A percentile compares a stretch with the other conserved stretches of the same genome.
Evolutionary conservation across 2,113 vertebrate species (phyloP).

Genomic region (Pomatorhinus ruficollis): DNA sequence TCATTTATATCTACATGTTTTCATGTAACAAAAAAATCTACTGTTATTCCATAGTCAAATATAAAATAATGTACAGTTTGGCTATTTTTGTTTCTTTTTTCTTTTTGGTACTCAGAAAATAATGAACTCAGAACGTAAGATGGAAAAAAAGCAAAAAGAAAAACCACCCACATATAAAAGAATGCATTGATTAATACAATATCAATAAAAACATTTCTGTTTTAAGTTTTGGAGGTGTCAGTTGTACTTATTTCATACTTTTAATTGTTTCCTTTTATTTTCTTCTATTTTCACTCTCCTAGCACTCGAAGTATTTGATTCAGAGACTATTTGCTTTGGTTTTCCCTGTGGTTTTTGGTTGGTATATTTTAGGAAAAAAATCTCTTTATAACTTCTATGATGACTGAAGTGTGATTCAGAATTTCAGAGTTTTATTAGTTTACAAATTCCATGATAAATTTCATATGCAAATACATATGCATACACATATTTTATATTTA

Average conservation of each 20-base stretch:
- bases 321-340: background rate
- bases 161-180: background rate
- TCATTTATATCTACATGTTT: background rate
- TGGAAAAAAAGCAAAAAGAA: background rate
- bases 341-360: background rate
- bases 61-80: background rate
- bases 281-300: background rate
- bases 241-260: background rate
- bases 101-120: background rate
- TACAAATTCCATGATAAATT: background rate
- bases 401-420: background rate
- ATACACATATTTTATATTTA: background rate
- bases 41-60: background rate
- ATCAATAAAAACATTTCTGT: rapidly evolving
- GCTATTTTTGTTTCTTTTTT: background rate
- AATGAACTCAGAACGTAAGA: background rate
- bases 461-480: background rate
- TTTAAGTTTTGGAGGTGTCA: background rate
- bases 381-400: background rate
- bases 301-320: background rate
- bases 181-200: background rate
- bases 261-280: background rate
- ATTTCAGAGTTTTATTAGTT: background rate
- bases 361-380: background rate
- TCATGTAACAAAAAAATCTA: background rate